Conservation (phyloP, 2,888 invertebrate genomes). For the Stenolophus ochropezus region DNA sequence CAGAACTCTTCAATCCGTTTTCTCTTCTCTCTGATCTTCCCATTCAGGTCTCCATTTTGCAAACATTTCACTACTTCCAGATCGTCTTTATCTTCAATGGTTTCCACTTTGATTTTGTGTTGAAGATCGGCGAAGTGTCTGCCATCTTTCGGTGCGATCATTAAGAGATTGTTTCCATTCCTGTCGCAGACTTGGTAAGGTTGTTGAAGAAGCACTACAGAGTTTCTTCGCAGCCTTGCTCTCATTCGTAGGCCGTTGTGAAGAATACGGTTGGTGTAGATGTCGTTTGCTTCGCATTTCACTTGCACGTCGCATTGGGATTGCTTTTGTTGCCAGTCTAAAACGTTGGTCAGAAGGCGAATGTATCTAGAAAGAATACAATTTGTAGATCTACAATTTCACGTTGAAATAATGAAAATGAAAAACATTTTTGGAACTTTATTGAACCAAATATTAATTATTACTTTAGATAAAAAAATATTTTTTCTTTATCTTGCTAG, state of each 20-base stretch:
- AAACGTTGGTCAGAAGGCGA: conserved; percentile 86
- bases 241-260: conserved; percentile 67
- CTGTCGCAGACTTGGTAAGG: conserved; percentile 74
- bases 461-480: too few relatives aligned
- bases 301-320: conserved; percentile 71
- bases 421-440: too few relatives aligned
- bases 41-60: conserved; percentile 38
- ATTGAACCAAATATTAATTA: too few relatives aligned
- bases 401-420: too few relatives aligned
- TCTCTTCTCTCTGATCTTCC: conserved; percentile 44
- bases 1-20: conserved; percentile 36
- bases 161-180: conserved; percentile 80
- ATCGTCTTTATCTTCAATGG: conserved; percentile 50
- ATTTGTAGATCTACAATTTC: background rate
- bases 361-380: conserved; percentile 81
- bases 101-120: conserved; percentile 60
- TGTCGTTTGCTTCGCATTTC: conserved; percentile 74
- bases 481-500: too few relatives aligned
- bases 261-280: conserved; percentile 57
- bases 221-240: conserved; percentile 69
- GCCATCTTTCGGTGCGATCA: conserved; percentile 77
- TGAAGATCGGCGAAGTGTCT: background rate
- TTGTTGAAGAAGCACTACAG: conserved; percentile 66
- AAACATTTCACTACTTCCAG: background rate
- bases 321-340: conserved; percentile 88